A percentile compares a stretch with the other conserved stretches of the same genome.
Evolutionary conservation across 2,113 vertebrate genomes (phyloP).

Genomic region (Sakesphorus luctuosus): DNA sequence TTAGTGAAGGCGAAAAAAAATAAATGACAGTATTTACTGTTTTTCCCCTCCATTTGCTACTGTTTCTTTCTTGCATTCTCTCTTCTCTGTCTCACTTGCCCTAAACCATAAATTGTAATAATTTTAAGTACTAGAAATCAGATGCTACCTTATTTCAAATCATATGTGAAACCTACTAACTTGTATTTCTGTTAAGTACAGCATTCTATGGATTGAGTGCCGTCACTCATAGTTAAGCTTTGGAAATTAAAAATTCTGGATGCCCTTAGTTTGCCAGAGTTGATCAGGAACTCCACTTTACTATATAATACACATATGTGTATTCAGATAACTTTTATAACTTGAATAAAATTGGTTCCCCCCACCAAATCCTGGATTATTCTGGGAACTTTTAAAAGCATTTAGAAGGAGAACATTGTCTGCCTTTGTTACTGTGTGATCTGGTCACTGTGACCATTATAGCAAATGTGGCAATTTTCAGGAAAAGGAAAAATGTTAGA

Average conservation of each 20-base stretch:
- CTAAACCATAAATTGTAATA: neutral
- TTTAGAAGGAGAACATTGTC: neutral
- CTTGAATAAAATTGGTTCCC: neutral
- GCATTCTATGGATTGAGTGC: neutral
- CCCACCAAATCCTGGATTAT: rapidly evolving
- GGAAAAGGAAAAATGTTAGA: neutral
- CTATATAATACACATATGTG: neutral
- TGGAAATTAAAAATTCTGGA: neutral
- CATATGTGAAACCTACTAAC: neutral
- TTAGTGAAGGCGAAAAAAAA: neutral
- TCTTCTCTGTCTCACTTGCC: neutral
- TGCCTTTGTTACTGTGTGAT: neutral
- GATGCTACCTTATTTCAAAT: neutral
- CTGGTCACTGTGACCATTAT: neutral
- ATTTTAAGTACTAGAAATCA: neutral
- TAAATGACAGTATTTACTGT: neutral
- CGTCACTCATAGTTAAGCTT: neutral
- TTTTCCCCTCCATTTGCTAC: rapidly evolving
- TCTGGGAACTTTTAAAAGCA: neutral
- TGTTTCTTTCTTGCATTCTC: neutral
- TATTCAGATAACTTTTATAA: neutral
- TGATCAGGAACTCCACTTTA: neutral
- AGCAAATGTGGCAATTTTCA: neutral
- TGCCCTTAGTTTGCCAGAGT: neutral
- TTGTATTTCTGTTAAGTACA: neutral